Base-by-base conservation (phyloP, 2,888 invertebrate genomes). In the Pantelozetes paolii region DNA sequence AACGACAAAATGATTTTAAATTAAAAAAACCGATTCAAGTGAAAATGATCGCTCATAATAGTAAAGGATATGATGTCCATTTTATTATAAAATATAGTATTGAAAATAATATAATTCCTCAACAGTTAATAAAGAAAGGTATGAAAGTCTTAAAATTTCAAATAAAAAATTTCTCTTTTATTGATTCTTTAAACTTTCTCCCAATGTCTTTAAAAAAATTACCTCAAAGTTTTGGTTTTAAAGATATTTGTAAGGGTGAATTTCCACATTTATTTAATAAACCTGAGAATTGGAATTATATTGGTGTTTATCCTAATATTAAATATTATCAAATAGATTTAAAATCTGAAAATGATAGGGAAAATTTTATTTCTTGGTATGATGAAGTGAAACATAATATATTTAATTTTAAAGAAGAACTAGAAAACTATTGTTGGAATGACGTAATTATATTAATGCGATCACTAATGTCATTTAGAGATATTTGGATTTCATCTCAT, bases 331-430 rank as follows among this genome's bases (percentile, higher is more conserved):
- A 70, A 5, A 40, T 32, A 0, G 32, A 70, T 3, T 11, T n/a
- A 8, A 67, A 40, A 40, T 40, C 40, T 32, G 23, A 54, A 13
- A 1, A n/a, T 9, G 26, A 54, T n/a, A 36, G 32, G 2, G 1
- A 3, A 23, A 50, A 70, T 18, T 70, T 73, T 15, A 18, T 32
- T 1, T 0, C 48, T 5, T 73, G 76, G 59, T 73, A 76, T 69
- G 20, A 75, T 6, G 30, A 74, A 23, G 28, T 74, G 23, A 67
- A 75, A 45, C 30, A 62, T 28, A 36, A 74, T 23, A 54, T 59
- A 13, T 79, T 79, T 64, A 70, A 78, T 71, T 76, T 78, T 64
- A 32, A 72, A 45, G 48, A 75, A n/a, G 77, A 79, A 64, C 67
- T 78, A 11, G 28, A 32, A 5, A 71, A 74, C 18, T 79, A 78